Evolutionary conservation across 1,140 invertebrate species (phyloP).

Genomic region (Leptestheria dahalacensis): DNA sequence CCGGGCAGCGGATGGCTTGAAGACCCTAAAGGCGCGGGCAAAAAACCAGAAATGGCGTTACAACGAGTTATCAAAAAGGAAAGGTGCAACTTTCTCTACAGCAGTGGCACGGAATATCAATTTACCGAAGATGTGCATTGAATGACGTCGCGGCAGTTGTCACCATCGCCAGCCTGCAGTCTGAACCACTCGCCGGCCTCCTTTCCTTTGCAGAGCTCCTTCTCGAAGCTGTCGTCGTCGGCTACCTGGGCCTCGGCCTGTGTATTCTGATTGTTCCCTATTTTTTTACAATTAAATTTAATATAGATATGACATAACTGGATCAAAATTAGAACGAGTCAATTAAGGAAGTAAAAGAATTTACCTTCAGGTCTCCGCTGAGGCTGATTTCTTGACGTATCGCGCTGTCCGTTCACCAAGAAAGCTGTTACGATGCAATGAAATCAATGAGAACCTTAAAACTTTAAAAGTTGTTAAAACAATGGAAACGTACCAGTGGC

Average conservation of each 20-base stretch:
- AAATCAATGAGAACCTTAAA: no score
- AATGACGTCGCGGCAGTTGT: slow-evolving; percentile 87
- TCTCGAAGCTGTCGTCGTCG: slow-evolving; percentile 54
- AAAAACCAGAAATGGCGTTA: no score
- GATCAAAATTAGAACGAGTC: not conserved
- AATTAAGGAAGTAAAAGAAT: not conserved
- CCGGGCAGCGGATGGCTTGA: slow-evolving; percentile 81
- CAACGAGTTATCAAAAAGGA: not conserved
- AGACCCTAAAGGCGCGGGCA: slow-evolving; percentile 64
- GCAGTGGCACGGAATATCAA: not conserved
- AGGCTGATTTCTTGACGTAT: not conserved
- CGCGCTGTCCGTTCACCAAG: not conserved
- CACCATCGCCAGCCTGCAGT: slow-evolving; percentile 69
- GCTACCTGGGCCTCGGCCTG: slow-evolving; percentile 8
- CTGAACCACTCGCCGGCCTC: slow-evolving; percentile 93
- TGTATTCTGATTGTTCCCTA: not conserved
- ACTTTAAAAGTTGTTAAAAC: not conserved
- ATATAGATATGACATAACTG: no score
- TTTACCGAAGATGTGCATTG: slow-evolving; percentile 74
- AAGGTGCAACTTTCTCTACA: not conserved
- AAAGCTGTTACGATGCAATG: not conserved
- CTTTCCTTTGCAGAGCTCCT: slow-evolving; percentile 80
- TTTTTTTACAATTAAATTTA: not conserved
- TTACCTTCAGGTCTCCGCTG: not conserved
- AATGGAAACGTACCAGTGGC: not conserved